Percentiles rank a stretch among this genome's conserved stretches.
These are phyloP conservation scores for Ericerus pela DNA, from an alignment of 1,140 invertebrate species.

Conservation along the genomic window DNA sequence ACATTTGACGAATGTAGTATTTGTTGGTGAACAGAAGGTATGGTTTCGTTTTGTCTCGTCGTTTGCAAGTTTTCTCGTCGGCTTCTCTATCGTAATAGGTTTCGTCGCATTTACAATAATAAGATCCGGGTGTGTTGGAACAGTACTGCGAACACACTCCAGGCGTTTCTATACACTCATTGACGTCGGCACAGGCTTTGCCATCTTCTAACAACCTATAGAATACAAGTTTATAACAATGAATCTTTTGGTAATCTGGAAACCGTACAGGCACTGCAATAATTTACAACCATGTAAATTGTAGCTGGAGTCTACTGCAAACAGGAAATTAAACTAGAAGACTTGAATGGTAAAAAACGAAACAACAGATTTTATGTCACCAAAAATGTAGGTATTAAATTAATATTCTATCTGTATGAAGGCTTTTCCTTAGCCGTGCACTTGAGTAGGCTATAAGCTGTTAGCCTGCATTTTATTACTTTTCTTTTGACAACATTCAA, in stretches of 20 bases:
- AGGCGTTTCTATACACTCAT: conserved; percentile 82
- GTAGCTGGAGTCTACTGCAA: no score
- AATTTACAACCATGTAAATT: neutral
- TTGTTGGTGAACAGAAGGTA: conserved; percentile 96
- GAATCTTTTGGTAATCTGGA: neutral
- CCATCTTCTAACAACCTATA: conserved; percentile 55
- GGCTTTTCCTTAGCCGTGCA: no score
- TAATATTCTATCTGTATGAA: no score
- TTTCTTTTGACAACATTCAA: no score
- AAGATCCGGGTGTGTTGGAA: conserved; percentile 87
- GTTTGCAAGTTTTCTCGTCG: conserved; percentile 80
- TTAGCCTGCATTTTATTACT: no score
- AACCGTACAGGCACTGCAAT: neutral
- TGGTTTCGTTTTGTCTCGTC: conserved; percentile 63
- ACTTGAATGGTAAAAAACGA: no score
- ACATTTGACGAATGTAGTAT: conserved; percentile 94
- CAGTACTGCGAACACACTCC: conserved; percentile 90
- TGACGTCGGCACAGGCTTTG: conserved; percentile 80
- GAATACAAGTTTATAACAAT: conserved; percentile 1
- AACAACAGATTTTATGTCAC: no score
- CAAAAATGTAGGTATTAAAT: no score
- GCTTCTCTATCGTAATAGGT: conserved; percentile 71
- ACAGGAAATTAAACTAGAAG: no score
- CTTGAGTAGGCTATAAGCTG: no score
- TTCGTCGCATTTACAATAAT: conserved; percentile 90